Evolutionary conservation across 1,140 invertebrate species (phyloP), one percentile per base, ranked within the genome.

Genomic region (Triops cancriformis): DNA sequence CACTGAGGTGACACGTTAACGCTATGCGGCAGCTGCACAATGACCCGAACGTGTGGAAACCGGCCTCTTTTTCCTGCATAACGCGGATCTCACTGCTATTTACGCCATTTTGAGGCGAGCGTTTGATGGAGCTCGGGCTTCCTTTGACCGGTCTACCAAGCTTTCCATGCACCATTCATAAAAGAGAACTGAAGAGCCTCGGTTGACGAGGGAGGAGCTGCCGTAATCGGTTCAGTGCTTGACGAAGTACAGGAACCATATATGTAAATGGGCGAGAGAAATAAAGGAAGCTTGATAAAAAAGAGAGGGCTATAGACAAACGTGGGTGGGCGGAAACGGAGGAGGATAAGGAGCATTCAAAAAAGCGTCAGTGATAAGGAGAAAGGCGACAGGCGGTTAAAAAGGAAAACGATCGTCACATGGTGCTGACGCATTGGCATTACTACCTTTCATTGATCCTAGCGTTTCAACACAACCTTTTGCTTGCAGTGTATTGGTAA

Each of bases 401-500:
- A 51, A 18, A 64, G 23, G 23, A 64, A 23, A 64, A 64, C 6
- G 23, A 23, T 64, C 11, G 51, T 64, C 51, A 64, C 51, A 64
- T 64, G 51, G 18, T 64, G 51, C 14, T 64, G 51, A 64, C 51
- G 51, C 51, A 64, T 64, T 64, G 51, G 51, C 51, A 23, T 64
- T 64, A 64, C 51, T 64, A 64, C 51, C 51, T 64, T 37, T 64
- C 51, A 64, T 64, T 64, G 51, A 64, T 64, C 51, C 14, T 64
- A 45, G 23, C 14, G 51, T 14, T 64, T 23, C 14, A 23, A 5
- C 51, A 64, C 4, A 64, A 14, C 31, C 7, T 37, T 37, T 64
- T 23, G 51, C 51, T n/a, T n/a, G n/a, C n/a, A n/a, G n/a, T n/a
- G n/a, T n/a, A 18, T 11, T 45, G 43, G 18, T 45, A 12, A 18